phyloP scores from a whole-genome alignment of 2,113 vertebrate species.

The Hypocryptadius cinnamomeus region DNA sequence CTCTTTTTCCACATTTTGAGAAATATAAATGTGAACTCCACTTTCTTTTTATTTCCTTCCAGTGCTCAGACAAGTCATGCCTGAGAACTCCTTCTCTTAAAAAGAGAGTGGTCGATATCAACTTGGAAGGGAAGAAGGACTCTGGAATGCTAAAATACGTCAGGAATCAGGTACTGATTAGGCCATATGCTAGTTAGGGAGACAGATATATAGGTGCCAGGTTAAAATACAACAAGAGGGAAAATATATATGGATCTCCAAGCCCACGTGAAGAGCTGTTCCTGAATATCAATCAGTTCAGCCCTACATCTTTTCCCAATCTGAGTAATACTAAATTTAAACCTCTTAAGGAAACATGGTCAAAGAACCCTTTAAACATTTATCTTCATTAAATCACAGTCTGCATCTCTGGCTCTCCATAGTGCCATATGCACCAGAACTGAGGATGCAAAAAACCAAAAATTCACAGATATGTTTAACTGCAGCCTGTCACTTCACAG shows the following conservation, averaged over 20 bases:
- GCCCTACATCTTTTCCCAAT: not conserved
- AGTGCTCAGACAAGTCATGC: constrained; percentile 97
- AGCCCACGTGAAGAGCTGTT: not conserved
- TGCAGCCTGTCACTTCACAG: not conserved
- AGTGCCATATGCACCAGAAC: not conserved
- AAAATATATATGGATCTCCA: not conserved
- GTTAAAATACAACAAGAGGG: not conserved
- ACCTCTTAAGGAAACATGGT: not conserved
- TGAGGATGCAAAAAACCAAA: not conserved
- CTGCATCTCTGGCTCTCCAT: not conserved
- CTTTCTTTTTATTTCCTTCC: not conserved
- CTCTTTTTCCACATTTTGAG: not conserved
- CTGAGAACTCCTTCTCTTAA: constrained; percentile 94
- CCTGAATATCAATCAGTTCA: not conserved
- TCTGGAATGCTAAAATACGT: constrained; percentile 98
- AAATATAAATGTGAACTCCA: not conserved
- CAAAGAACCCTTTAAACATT: not conserved
- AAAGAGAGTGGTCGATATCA: constrained; percentile 84
- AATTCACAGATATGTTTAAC: not conserved
- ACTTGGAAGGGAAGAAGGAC: constrained; percentile 93
- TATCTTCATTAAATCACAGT: not conserved
- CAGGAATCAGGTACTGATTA: constrained; percentile 84
- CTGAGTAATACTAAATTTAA: not conserved
- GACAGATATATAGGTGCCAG: not conserved
- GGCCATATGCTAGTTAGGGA: not conserved